These are phyloP conservation scores for Drosophila bocqueti DNA, from an alignment of 1,140 invertebrate genomes.

Conservation along the genomic window DNA sequence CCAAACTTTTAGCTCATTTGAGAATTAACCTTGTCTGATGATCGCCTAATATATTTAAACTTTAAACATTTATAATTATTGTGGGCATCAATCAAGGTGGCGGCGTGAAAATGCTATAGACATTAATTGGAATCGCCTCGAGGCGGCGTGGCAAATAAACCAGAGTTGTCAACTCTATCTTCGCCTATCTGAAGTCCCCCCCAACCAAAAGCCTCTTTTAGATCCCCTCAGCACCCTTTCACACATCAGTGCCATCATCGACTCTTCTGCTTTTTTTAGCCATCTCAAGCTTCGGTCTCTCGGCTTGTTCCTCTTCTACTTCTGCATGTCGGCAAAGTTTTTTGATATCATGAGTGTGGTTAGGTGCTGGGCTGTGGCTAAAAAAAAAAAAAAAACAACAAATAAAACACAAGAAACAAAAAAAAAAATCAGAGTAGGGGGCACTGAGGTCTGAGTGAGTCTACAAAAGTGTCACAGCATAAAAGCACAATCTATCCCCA, in stretches of 20 bases:
- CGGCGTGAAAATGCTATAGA: slow-evolving; percentile 68
- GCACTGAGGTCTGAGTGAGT: slow-evolving; percentile 34
- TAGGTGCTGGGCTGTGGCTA: slow-evolving; percentile 13
- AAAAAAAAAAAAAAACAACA: not conserved
- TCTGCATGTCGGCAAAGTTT: slow-evolving; percentile 73
- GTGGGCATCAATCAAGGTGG: slow-evolving; percentile 60
- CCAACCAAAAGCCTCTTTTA: slow-evolving; percentile 18
- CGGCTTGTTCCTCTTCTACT: slow-evolving; percentile 36
- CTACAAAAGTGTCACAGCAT: slow-evolving; percentile 77
- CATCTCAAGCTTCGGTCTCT: slow-evolving; percentile 11
- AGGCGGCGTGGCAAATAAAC: slow-evolving; percentile 35
- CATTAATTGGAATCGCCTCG: slow-evolving; percentile 61
- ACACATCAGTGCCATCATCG: slow-evolving; percentile 59
- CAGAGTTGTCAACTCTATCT: slow-evolving; percentile 49
- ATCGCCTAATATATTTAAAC: no score
- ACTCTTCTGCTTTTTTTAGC: slow-evolving; percentile 18
- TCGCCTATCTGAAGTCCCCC: slow-evolving; percentile 17
- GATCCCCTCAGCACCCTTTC: slow-evolving; percentile 19
- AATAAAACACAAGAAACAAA: not conserved
- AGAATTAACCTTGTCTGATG: not conserved
- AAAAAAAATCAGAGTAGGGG: not conserved
- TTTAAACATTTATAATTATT: slow-evolving; percentile 61
- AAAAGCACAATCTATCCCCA: slow-evolving; percentile 65
- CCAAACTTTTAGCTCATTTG: not conserved
- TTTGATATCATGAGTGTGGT: slow-evolving; percentile 70